These are phyloP conservation scores for Panagrolaimus sp. DNA, from an alignment of 1,140 invertebrate species.

Conservation along the genomic window DNA sequence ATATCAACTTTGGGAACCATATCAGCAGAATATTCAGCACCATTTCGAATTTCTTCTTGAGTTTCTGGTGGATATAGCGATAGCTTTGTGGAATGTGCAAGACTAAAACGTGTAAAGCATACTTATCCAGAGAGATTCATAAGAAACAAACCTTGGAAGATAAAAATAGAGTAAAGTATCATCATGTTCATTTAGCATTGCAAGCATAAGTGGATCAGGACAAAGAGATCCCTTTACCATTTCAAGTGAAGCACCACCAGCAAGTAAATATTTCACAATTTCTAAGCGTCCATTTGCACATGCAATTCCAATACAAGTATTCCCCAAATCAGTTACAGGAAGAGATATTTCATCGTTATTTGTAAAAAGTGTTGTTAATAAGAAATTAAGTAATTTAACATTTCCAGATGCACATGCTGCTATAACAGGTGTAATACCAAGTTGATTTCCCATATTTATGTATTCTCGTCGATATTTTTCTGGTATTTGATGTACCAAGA, in stretches of 20 bases:
- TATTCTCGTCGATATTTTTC: too few species aligned
- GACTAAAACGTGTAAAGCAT: too few species aligned
- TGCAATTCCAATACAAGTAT: not conserved
- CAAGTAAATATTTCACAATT: constrained; percentile 1
- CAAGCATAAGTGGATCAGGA: not conserved
- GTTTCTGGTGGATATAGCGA: too few species aligned
- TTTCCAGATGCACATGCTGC: not conserved
- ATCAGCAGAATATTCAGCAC: not conserved
- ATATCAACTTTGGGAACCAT: not conserved
- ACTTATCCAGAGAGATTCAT: too few species aligned
- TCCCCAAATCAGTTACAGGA: not conserved
- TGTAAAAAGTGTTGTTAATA: not conserved
- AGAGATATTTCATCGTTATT: not conserved
- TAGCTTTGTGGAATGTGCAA: too few species aligned
- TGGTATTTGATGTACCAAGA: too few species aligned
- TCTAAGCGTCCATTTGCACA: not conserved
- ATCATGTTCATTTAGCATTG: not conserved
- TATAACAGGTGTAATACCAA: not conserved
- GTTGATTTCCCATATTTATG: not conserved
- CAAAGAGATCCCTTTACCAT: not conserved
- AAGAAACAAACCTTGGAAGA: not conserved
- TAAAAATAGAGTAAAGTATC: not conserved
- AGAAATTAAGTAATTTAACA: not conserved
- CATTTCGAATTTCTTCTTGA: too few species aligned
- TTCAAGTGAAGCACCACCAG: not conserved